Evolutionary conservation across 1,140 invertebrate genomes (phyloP).

Genomic region (Drosophila pachea): DNA sequence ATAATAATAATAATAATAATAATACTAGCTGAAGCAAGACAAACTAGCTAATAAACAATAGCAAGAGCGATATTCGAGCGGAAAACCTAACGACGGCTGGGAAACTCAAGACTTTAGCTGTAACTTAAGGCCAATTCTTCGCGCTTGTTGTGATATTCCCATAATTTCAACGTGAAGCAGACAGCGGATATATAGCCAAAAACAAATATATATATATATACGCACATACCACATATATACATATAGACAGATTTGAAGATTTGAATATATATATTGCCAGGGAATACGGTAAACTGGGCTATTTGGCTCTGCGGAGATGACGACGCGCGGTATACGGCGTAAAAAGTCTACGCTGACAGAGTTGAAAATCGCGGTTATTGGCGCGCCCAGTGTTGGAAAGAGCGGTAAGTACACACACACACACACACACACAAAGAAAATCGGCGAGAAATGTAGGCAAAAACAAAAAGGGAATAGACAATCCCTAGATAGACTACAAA

Average conservation of each 20-base stretch:
- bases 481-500: constrained; percentile 30
- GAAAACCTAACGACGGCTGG: constrained; percentile 21
- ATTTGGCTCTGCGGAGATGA: constrained; percentile 79
- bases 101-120: constrained; percentile 29
- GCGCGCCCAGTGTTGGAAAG: constrained; percentile 92
- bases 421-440: constrained; percentile 2
- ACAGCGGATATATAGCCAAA: constrained; percentile 51
- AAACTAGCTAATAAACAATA: constrained; percentile 5
- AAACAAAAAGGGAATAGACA: constrained; percentile 1
- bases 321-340: constrained; percentile 86
- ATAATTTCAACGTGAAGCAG: constrained; percentile 58
- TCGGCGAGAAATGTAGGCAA: neutral
- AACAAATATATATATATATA: constrained; percentile 10
- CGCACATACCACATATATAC: constrained; percentile 1
- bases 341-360: constrained; percentile 94
- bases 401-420: constrained; percentile 83
- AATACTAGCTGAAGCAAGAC: neutral
- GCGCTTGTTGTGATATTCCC: constrained; percentile 69
- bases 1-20: constrained; percentile 7
- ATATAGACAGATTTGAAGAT: constrained; percentile 2
- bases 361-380: constrained; percentile 92
- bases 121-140: constrained; percentile 66
- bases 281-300: constrained; percentile 27
- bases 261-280: constrained; percentile 9
- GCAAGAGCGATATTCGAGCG: constrained; percentile 30